phyloP scores from a whole-genome alignment of 2,113 vertebrate genomes.

The Microcebus ravelobensis region DNA sequence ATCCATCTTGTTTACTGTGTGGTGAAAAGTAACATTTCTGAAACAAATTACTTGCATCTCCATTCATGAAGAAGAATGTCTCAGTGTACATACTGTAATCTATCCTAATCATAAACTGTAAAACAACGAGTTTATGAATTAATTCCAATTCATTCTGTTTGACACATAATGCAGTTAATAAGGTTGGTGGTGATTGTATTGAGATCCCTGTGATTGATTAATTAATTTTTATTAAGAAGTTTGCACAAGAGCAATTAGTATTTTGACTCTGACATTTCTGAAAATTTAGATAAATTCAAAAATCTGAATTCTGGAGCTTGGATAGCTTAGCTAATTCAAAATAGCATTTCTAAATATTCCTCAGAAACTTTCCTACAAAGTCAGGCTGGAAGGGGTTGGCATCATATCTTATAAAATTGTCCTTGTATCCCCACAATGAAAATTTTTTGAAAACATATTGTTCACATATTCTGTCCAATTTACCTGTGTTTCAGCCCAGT shows the following conservation, averaged over 20 bases:
- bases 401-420: constrained; percentile 75
- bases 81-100: constrained; percentile 43
- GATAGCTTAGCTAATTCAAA: constrained; percentile 67
- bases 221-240: constrained; percentile 75
- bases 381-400: constrained; percentile 76
- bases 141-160: constrained; percentile 78
- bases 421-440: constrained; percentile 55
- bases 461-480: neutral
- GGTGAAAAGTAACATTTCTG: neutral
- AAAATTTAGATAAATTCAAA: constrained; percentile 68
- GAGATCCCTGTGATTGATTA: constrained; percentile 82
- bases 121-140: constrained; percentile 68
- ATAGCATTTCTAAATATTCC: constrained; percentile 77
- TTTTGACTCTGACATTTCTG: constrained; percentile 72
- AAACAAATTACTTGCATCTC: neutral
- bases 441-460: constrained; percentile 56
- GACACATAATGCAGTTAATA: constrained; percentile 79
- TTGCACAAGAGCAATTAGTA: constrained; percentile 75
- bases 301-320: constrained; percentile 72
- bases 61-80: constrained; percentile 4
- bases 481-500: neutral
- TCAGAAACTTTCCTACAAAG: constrained; percentile 71
- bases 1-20: neutral
- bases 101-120: constrained; percentile 66
- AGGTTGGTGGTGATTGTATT: constrained; percentile 74